Percentiles rank a stretch among this genome's conserved stretches.
Conservation (phyloP, 2,797 vertebrate species). For the Hypotaenidia okinawae region DNA sequence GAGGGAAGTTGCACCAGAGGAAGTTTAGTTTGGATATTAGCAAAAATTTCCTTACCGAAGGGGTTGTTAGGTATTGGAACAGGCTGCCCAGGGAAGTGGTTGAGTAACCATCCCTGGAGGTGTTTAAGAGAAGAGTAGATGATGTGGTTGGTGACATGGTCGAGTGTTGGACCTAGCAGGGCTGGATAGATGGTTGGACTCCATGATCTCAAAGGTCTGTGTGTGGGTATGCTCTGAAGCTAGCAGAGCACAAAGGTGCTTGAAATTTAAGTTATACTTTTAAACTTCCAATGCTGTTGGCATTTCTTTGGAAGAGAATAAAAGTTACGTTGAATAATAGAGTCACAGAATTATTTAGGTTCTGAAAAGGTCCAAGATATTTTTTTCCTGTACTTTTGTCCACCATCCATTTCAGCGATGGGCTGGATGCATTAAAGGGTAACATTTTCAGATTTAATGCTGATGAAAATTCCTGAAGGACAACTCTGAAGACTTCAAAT, state of each 20-base stretch:
- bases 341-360: too few species aligned
- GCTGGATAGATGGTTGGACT: too few species aligned
- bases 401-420: background rate
- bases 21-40: too few species aligned
- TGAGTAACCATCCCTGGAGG: too few species aligned
- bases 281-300: background rate
- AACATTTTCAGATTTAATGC: background rate
- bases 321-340: background rate
- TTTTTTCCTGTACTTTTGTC: background rate
- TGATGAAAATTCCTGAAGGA: background rate
- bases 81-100: too few species aligned
- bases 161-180: too few species aligned
- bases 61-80: too few species aligned
- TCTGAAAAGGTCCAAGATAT: background rate
- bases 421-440: background rate
- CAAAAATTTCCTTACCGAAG: too few species aligned
- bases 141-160: too few species aligned
- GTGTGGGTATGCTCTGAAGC: background rate
- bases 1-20: too few species aligned
- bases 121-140: too few species aligned
- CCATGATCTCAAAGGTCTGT: too few species aligned
- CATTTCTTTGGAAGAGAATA: background rate
- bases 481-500: background rate
- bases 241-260: background rate
- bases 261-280: background rate